Conservation (phyloP, 2,888 invertebrate genomes). For the Diloba caeruleocephala region DNA sequence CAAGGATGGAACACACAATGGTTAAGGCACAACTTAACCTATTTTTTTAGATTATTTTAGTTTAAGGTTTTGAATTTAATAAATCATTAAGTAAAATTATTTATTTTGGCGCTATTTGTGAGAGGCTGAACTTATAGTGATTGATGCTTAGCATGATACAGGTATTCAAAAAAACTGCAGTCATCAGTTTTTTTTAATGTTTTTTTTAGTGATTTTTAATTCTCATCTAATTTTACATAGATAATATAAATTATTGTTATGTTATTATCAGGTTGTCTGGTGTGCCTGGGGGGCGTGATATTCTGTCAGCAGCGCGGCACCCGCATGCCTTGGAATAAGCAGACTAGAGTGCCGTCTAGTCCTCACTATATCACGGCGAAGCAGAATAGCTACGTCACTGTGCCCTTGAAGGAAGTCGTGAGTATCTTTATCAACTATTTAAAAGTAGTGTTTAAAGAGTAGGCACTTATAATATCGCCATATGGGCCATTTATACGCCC, state of each 20-base stretch:
- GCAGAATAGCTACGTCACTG: conserved; percentile 95
- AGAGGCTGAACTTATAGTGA: too few species aligned
- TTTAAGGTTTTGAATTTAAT: background rate
- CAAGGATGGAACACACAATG: conserved; percentile 93
- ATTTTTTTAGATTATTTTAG: conserved; percentile 57
- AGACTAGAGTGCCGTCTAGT: conserved; percentile 91
- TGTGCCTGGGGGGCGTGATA: conserved; percentile 82
- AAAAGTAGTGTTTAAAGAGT: background rate
- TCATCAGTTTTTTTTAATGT: background rate
- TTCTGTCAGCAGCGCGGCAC: conserved; percentile 81
- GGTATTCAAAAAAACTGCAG: too few species aligned
- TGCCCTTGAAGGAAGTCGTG: conserved; percentile 94
- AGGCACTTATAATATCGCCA: too few species aligned
- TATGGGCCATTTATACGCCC: too few species aligned
- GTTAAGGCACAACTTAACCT: conserved; percentile 75
- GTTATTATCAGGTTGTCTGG: conserved; percentile 81
- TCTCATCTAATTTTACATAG: background rate
- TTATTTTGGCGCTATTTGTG: too few species aligned
- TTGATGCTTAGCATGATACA: too few species aligned
- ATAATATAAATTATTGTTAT: conserved; percentile 1
- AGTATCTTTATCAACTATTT: conserved; percentile 49
- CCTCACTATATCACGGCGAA: conserved; percentile 95
- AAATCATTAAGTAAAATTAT: too few species aligned
- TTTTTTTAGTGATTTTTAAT: too few species aligned
- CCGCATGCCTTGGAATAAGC: conserved; percentile 83